Evolutionary conservation across 2,113 vertebrate genomes (phyloP).

Genomic region (Vidua chalybeata): DNA sequence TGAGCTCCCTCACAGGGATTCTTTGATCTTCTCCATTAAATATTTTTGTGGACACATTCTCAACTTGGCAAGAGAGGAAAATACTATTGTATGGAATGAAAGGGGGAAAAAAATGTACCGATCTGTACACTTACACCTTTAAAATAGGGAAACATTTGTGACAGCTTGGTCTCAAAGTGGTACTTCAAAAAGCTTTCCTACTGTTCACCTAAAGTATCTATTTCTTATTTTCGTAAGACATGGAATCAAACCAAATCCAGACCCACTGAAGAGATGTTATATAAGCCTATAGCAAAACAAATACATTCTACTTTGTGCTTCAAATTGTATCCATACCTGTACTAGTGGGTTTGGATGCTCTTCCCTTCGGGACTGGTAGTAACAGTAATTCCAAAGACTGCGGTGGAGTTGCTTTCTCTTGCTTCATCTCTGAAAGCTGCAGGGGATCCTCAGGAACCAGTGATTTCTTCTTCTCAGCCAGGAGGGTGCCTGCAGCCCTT

Average conservation of each 20-base stretch:
- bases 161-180: not conserved
- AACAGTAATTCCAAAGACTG: conserved; percentile 90
- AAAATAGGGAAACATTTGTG: conserved; percentile 30
- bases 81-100: conserved; percentile 37
- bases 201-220: conserved; percentile 13
- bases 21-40: conserved; percentile 71
- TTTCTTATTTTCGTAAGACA: conserved; percentile 7
- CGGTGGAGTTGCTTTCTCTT: conserved; percentile 85
- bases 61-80: conserved; percentile 40
- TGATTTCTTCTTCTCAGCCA: conserved; percentile 91
- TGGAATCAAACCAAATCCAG: not conserved
- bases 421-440: conserved; percentile 89
- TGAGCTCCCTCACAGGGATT: conserved; percentile 29
- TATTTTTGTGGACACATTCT: conserved; percentile 44
- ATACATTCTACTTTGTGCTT: not conserved
- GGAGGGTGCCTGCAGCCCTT: conserved; percentile 91
- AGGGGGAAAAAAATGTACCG: not conserved
- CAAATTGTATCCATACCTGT: conserved; percentile 78
- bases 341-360: conserved; percentile 85
- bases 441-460: conserved; percentile 86
- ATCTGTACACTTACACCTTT: conserved; percentile 28
- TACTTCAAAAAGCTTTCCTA: conserved; percentile 35
- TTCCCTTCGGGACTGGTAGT: conserved; percentile 90
- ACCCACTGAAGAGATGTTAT: not conserved
- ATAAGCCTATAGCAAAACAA: not conserved